A percentile compares a stretch with the other conserved stretches of the same genome.
Conservation (phyloP, 2,888 invertebrate species). For the Zaprionus obscuricornis region DNA sequence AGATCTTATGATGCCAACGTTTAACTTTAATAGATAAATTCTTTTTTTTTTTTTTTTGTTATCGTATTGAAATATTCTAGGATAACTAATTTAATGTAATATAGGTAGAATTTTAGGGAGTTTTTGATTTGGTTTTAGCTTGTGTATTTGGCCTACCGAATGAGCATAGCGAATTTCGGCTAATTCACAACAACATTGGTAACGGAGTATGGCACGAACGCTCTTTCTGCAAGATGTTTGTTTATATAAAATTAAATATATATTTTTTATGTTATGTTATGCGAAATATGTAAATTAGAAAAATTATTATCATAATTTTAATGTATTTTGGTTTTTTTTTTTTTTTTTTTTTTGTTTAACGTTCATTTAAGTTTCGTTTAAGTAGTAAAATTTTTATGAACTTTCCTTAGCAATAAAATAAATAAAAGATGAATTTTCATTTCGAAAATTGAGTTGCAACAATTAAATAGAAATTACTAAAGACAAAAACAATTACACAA, state of each 20-base stretch:
- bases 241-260: slow-evolving; percentile 72
- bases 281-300: slow-evolving; percentile 41
- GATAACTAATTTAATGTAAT: slow-evolving; percentile 21
- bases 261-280: slow-evolving; percentile 49
- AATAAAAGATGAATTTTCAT: slow-evolving; percentile 22
- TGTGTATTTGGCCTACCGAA: slow-evolving; percentile 83
- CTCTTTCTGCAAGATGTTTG: slow-evolving; percentile 83
- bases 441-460: slow-evolving; percentile 29
- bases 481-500: slow-evolving; percentile 1
- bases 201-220: slow-evolving; percentile 84
- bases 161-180: slow-evolving; percentile 84
- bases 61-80: slow-evolving; percentile 28
- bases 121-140: slow-evolving; percentile 67
- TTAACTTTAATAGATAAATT: slow-evolving; percentile 1
- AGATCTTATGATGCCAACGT: slow-evolving; percentile 44
- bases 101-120: slow-evolving; percentile 25
- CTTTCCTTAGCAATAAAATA: slow-evolving; percentile 37
- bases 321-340: slow-evolving; percentile 12
- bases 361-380: slow-evolving; percentile 35
- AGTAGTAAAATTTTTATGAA: slow-evolving; percentile 35
- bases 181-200: slow-evolving; percentile 84
- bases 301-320: slow-evolving; percentile 18
- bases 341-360: slow-evolving; percentile 25
- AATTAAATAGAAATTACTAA: slow-evolving; percentile 23
- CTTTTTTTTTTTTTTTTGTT: slow-evolving; percentile 24